Evolutionary conservation across 1,140 invertebrate species (phyloP).

Genomic region (Anoplolepis gracilipes): DNA sequence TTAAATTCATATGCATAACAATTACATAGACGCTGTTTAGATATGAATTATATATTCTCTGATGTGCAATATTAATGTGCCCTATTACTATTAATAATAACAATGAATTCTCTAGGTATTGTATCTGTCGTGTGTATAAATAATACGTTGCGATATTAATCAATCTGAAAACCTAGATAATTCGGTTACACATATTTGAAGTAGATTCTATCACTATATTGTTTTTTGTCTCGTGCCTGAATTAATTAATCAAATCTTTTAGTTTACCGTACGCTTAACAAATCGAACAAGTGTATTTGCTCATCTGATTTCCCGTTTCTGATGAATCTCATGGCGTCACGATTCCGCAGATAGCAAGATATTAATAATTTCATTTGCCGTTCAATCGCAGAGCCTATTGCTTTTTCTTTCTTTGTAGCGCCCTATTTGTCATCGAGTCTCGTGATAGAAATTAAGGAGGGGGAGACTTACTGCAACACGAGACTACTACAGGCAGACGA

Average conservation of each 20-base stretch:
- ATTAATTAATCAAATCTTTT: conserved; percentile 35
- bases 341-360: conserved; percentile 44
- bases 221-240: background rate
- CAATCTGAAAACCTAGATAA: conserved; percentile 19
- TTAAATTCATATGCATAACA: conserved; percentile 30
- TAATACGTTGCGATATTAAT: conserved; percentile 22
- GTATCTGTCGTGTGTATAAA: background rate
- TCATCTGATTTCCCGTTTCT: background rate
- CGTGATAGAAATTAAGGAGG: conserved; percentile 57
- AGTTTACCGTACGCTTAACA: conserved; percentile 14
- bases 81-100: background rate
- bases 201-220: conserved; percentile 4
- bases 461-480: conserved; percentile 35
- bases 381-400: conserved; percentile 31
- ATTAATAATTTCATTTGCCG: conserved; percentile 58
- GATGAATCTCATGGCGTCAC: conserved; percentile 37
- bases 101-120: background rate
- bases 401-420: conserved; percentile 35
- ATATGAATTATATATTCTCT: background rate
- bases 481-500: conserved; percentile 28
- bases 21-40: background rate
- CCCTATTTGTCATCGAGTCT: conserved; percentile 49
- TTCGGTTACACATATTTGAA: background rate
- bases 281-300: background rate
- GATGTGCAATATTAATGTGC: background rate